Base-by-base conservation (phyloP, 1,140 invertebrate species). In the Cherax destructor region DNA sequence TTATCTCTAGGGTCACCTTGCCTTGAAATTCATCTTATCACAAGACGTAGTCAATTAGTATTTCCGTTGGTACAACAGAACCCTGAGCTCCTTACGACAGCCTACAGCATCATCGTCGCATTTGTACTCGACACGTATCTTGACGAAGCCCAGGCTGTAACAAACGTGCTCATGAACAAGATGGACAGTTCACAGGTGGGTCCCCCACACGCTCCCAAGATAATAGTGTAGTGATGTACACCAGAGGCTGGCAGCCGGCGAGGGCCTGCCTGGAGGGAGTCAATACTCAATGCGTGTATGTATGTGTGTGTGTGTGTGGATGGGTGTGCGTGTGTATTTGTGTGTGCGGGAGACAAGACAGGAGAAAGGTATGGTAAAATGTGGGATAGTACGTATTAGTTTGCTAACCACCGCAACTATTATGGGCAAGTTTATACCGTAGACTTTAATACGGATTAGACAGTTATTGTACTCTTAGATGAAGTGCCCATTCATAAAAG, bases 41-140 rank as follows among this genome's bases (percentile, higher is more conserved):
- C 24, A 65, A 69, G 61, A 83, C 81, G 61, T 49, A 6, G 61
- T 83, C 69, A 83, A 69, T 83, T 49, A 41, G 61, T 83, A n/a
- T 83, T 83, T 83, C 81, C 81, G 81, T 83, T 83, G 81, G 16
- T 49, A 83, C 16, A 83, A 74, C 69, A 74, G 7, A n/a, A 74
- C 69, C n/a, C 69, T 74, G 3, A 21, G 4, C 69, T 30, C 69
- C 11, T 6, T 30, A 30, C 30, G n/a, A 30, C 0, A 74, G 24
- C 69, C 21, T 74, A 30, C 24, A 18, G 30, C 24, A 74, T n/a
- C 69, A 16, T 74, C 21, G 69, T 74, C 69, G 24, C 30, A 30
- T 74, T 30, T 30, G n/a, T 74, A 74, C 69, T 30, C 24, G 69
- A 30, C 69, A 74, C 69, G 69, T 74, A 74, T n/a, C 69, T 74